phyloP scores from a whole-genome alignment of 2,888 invertebrate species.

The Fabriciana adippe region DNA sequence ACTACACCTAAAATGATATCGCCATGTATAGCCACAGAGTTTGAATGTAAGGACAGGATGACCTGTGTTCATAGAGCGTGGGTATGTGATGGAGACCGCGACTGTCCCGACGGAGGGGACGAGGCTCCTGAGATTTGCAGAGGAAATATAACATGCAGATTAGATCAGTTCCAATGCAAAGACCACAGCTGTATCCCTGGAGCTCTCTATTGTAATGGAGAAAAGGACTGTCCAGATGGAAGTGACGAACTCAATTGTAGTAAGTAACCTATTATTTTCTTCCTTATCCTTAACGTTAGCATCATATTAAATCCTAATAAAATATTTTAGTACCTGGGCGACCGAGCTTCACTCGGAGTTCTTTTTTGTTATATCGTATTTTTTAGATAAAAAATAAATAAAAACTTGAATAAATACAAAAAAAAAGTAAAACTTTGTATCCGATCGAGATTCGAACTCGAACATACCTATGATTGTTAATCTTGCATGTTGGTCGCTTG shows the following conservation, averaged over 20 bases:
- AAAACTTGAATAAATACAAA: no score
- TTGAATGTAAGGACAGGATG: conserved; percentile 89
- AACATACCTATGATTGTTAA: no score
- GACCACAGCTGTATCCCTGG: conserved; percentile 91
- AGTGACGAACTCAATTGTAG: conserved; percentile 94
- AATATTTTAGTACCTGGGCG: no score
- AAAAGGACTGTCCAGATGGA: conserved; percentile 90
- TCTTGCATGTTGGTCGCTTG: no score
- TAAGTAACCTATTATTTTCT: conserved; percentile 60
- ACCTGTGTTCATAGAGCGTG: conserved; percentile 91
- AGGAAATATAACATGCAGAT: conserved; percentile 88
- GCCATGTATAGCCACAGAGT: conserved; percentile 88
- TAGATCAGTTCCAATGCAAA: conserved; percentile 93
- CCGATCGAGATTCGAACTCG: no score
- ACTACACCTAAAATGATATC: conserved; percentile 78
- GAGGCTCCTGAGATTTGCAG: conserved; percentile 85
- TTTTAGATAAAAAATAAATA: no score
- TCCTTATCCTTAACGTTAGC: background rate
- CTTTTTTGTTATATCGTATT: no score
- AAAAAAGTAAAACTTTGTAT: no score
- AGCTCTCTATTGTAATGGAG: conserved; percentile 91
- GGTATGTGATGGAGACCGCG: conserved; percentile 92
- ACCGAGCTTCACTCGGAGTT: no score
- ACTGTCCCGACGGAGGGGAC: conserved; percentile 92
- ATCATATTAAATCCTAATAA: background rate